Base-by-base conservation (phyloP, 2,888 invertebrate species). In the Osedax fenrisi region DNA sequence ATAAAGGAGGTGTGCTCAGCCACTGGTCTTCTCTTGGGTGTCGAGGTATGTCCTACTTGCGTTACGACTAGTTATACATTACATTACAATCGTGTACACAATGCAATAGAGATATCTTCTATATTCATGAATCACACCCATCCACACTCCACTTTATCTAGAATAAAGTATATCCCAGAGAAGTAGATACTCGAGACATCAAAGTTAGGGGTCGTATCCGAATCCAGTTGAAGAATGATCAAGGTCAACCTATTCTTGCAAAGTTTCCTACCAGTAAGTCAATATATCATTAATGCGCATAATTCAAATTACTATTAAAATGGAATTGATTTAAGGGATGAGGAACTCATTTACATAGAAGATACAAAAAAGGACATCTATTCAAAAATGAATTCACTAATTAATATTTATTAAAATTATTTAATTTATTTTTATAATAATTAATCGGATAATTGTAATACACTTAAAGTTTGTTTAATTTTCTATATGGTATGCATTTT, bases 171-270 rank as follows among this genome's bases (percentile, higher is more conserved):
- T 94, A 96, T 84, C 89, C 92, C 3, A 87, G 94, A 64, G 97
- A 97, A 84, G 88, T 89, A 76, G 95, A 94, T 84, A 92, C 92
- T 86, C 78, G 81, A 70, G 97, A 97, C 86, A 86, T 90, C 76
- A 85, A 90, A 67, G 89, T 88, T 81, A 88, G 92, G 78, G 97
- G 97, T 0, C 88, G 97, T 76, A 90, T 98, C 77, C 88, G 96
- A 74, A 90, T 98, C 0, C 95, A 97, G 82, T 85, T 98, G 76
- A 92, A 90, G 83, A 91, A 92, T 84, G 92, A 94, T 82, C 92
- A 94, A 85, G 94, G 92, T 0, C 86, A 89, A 23, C 89, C 90
- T 0, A 86, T 89, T 26, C 89, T 90, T 82, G 83, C 89, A 26
- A 66, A 78, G 26, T 79, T 79, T 62, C 76, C 76, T 17, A 77